A percentile compares a stretch with the other conserved stretches of the same genome.
These are phyloP conservation scores for Diadegma fenestrale DNA, from an alignment of 2,888 invertebrate genomes.

Conservation along the genomic window DNA sequence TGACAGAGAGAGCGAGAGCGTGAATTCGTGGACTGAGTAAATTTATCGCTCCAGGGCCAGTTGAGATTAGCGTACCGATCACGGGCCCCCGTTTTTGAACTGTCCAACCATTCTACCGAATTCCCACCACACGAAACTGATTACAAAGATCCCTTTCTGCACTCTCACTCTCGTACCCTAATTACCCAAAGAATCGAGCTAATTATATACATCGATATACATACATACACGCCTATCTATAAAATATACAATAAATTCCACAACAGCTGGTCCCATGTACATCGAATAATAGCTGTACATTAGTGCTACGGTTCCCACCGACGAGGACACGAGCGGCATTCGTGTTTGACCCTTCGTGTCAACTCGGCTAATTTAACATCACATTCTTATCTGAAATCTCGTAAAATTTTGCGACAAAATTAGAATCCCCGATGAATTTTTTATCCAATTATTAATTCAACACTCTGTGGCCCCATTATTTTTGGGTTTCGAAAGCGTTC, in stretches of 20 bases:
- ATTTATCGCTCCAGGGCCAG: slow-evolving; percentile 15
- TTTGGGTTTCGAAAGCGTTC: too few relatives aligned
- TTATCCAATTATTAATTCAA: not conserved
- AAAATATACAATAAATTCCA: slow-evolving; percentile 27
- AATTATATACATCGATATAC: not conserved
- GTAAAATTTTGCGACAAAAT: slow-evolving; percentile 21
- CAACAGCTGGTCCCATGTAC: slow-evolving; percentile 48
- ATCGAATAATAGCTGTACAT: slow-evolving; percentile 49
- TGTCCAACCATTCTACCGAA: not conserved
- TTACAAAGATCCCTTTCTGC: slow-evolving; percentile 34
- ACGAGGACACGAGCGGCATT: slow-evolving; percentile 48
- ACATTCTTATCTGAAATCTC: slow-evolving; percentile 29
- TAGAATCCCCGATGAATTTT: not conserved
- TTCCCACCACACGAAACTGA: slow-evolving; percentile 39
- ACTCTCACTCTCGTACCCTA: slow-evolving; percentile 47
- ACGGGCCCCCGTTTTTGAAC: not conserved
- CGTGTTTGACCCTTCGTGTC: slow-evolving; percentile 38
- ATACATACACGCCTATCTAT: not conserved
- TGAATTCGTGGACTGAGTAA: not conserved
- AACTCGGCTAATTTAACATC: slow-evolving; percentile 33
- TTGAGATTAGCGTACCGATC: slow-evolving; percentile 13
- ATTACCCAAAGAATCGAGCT: slow-evolving; percentile 55
- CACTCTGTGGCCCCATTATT: not conserved
- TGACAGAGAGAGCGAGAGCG: slow-evolving; percentile 4
- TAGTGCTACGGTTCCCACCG: slow-evolving; percentile 50